Conservation (phyloP, 2,888 invertebrate genomes). For the Drosophila anceps region DNA sequence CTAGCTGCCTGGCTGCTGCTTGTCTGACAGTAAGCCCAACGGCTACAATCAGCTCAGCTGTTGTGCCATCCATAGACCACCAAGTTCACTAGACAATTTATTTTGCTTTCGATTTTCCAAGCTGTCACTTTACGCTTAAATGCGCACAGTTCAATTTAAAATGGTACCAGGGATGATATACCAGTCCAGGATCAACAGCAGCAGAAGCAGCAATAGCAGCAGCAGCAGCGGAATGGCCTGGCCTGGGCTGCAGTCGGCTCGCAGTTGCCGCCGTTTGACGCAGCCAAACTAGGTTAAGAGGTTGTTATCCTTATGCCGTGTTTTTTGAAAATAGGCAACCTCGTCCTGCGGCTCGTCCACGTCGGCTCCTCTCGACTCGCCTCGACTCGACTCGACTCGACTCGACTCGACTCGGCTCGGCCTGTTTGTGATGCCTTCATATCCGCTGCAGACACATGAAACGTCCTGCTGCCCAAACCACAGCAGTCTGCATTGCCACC, state of each 20-base stretch:
- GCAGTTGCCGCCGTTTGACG: conserved; percentile 51
- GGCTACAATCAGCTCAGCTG: conserved; percentile 80
- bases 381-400: conserved; percentile 1
- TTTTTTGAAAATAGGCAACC: conserved; percentile 79
- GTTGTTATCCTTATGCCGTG: conserved; percentile 81
- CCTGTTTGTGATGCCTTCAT: conserved; percentile 81
- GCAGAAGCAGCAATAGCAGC: conserved; percentile 14
- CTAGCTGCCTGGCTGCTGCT: conserved; percentile 16
- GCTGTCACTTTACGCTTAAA: conserved; percentile 81
- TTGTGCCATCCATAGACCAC: conserved; percentile 67
- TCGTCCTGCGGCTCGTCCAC: conserved; percentile 22
- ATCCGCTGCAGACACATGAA: conserved; percentile 80
- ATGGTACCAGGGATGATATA: conserved; percentile 50
- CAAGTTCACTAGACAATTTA: conserved; percentile 82
- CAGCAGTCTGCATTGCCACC: conserved; percentile 65
- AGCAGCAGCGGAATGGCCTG: conserved; percentile 37
- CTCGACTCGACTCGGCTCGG: conserved; percentile 14
- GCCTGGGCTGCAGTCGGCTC: conserved; percentile 17
- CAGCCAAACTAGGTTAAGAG: conserved; percentile 78
- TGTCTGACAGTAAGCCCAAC: conserved; percentile 77
- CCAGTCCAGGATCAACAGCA: conserved; percentile 29
- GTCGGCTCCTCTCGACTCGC: conserved; percentile 8
- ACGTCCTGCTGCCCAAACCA: conserved; percentile 74
- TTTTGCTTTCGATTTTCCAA: conserved; percentile 82
- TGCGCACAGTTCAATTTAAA: conserved; percentile 81